Percentiles rank a stretch among this genome's conserved stretches.
Evolutionary conservation across 1,140 invertebrate genomes (phyloP).

Genomic region (Zaprionus tsacasi): DNA sequence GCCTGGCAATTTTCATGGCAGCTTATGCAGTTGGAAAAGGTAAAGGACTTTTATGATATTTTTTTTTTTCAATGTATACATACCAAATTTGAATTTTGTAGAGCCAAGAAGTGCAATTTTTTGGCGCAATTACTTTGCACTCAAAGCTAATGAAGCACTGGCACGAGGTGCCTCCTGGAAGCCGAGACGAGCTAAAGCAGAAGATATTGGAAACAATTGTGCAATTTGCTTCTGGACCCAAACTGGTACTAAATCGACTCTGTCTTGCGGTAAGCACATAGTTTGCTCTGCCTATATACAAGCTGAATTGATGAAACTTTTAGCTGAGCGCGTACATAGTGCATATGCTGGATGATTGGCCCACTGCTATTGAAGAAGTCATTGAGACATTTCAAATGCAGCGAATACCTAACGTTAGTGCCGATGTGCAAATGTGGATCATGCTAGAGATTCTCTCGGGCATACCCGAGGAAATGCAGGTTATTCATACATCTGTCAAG

Average conservation of each 20-base stretch:
- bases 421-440: conserved; percentile 86
- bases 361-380: conserved; percentile 87
- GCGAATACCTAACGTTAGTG: conserved; percentile 85
- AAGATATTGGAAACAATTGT: conserved; percentile 91
- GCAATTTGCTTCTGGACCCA: conserved; percentile 90
- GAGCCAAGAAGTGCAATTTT: conserved; percentile 95
- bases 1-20: conserved; percentile 96
- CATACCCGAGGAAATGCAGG: conserved; percentile 89
- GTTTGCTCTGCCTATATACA: background rate
- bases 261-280: conserved; percentile 92
- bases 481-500: conserved; percentile 79
- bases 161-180: conserved; percentile 91
- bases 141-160: conserved; percentile 94
- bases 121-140: conserved; percentile 94
- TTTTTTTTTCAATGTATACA: background rate
- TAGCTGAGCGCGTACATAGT: conserved; percentile 89
- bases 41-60: conserved; percentile 64
- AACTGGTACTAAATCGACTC: conserved; percentile 92
- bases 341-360: conserved; percentile 88
- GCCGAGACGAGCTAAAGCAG: conserved; percentile 90
- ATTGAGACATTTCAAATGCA: conserved; percentile 87
- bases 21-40: conserved; percentile 91
- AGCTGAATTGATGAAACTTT: conserved; percentile 43
- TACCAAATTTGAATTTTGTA: conserved; percentile 75
- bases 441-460: conserved; percentile 90